Percentiles rank a stretch among this genome's conserved stretches.
phyloP scores from a whole-genome alignment of 2,113 vertebrate genomes.

The Megaceryle maxima region DNA sequence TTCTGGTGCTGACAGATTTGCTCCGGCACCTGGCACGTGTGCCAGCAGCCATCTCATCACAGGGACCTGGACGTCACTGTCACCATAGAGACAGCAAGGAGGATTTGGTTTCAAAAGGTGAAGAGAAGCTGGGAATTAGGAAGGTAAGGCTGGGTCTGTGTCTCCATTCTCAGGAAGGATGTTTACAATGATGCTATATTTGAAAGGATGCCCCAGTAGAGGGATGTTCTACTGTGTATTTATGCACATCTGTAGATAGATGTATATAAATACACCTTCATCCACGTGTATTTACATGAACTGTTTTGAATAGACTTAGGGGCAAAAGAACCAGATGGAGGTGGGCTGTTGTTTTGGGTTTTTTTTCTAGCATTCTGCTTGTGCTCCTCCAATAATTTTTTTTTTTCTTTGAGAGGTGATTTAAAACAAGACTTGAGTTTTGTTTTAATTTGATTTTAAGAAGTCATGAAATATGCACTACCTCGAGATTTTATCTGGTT shows the following conservation, averaged over 20 bases:
- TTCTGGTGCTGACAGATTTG: background rate
- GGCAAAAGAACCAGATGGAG: background rate
- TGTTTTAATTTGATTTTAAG: background rate
- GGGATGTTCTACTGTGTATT: background rate
- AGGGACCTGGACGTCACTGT: conserved; percentile 43
- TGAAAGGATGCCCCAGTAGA: background rate
- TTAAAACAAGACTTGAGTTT: background rate
- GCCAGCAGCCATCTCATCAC: background rate
- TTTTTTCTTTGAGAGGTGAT: background rate
- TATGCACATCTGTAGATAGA: background rate
- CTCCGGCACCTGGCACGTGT: background rate
- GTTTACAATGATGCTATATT: background rate
- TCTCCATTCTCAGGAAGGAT: background rate
- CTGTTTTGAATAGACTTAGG: background rate
- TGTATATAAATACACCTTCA: background rate
- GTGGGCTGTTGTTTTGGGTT: too few species aligned
- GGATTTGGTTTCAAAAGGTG: conserved; percentile 71
- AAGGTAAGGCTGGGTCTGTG: conserved; percentile 60
- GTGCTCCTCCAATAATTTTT: background rate
- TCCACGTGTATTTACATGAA: background rate
- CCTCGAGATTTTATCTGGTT: background rate
- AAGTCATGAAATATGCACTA: background rate
- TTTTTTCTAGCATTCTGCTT: background rate
- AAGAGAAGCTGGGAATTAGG: conserved; percentile 26
- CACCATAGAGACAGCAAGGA: conserved; percentile 70